phyloP scores from a whole-genome alignment of 1,140 invertebrate species.

The Eriocheir sinensis region DNA sequence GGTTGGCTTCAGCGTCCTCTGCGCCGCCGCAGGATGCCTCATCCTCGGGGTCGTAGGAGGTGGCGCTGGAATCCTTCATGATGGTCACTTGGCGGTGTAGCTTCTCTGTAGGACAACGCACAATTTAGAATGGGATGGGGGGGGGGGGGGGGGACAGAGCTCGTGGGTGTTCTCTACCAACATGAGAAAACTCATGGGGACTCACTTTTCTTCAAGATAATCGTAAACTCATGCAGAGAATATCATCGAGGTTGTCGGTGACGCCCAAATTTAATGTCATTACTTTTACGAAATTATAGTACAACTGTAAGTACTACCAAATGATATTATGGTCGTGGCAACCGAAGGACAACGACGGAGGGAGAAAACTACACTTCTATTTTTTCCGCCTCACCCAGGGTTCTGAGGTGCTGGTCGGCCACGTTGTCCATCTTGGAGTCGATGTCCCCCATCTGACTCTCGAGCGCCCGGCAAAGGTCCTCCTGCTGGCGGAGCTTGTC shows the following conservation, averaged over 20 bases:
- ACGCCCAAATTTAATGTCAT: too few relatives aligned
- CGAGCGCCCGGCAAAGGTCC: slow-evolving; percentile 81
- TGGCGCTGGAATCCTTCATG: slow-evolving; percentile 63
- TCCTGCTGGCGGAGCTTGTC: slow-evolving; percentile 83
- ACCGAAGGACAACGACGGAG: too few relatives aligned
- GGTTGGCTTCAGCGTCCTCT: slow-evolving; percentile 68
- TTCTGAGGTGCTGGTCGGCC: slow-evolving; percentile 80
- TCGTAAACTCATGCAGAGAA: too few relatives aligned
- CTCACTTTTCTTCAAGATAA: too few relatives aligned
- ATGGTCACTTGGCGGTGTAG: slow-evolving; percentile 71
- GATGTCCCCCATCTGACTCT: slow-evolving; percentile 82
- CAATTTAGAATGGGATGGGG: background rate
- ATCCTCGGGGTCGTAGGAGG: background rate
- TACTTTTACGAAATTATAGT: too few relatives aligned
- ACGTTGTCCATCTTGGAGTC: slow-evolving; percentile 81
- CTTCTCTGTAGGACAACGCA: slow-evolving; percentile 53
- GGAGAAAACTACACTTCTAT: too few relatives aligned
- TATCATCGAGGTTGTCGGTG: too few relatives aligned
- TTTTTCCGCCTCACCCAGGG: slow-evolving; percentile 80
- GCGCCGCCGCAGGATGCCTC: background rate
- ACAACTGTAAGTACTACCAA: too few relatives aligned
- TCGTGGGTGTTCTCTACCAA: too few relatives aligned
- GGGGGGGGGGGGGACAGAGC: too few relatives aligned
- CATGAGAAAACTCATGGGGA: too few relatives aligned
- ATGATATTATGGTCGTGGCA: too few relatives aligned